Conservation (phyloP, 2,797 vertebrate genomes). For the Diplodus puntazzo region DNA sequence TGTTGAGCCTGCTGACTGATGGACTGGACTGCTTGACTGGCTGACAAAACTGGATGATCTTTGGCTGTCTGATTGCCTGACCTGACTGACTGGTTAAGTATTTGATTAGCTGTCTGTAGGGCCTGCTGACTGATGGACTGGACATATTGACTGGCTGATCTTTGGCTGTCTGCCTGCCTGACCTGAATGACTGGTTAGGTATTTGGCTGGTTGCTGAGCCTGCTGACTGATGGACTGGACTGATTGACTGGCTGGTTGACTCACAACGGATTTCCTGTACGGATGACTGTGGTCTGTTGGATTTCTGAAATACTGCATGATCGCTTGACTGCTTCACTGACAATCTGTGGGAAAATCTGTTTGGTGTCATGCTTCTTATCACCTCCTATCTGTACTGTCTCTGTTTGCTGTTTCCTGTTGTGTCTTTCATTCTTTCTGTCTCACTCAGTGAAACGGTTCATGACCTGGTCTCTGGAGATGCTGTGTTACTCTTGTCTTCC, state of each 20-base stretch:
- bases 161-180: no score
- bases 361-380: not conserved
- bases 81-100: no score
- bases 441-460: conserved; percentile 7
- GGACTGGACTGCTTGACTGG: conserved; percentile 7
- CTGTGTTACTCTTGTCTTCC: not conserved
- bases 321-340: conserved; percentile 24
- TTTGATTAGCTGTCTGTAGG: no score
- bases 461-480: conserved; percentile 8
- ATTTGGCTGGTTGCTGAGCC: no score
- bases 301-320: conserved; percentile 31
- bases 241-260: not conserved
- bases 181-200: no score
- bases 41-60: conserved; percentile 9
- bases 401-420: conserved; percentile 5
- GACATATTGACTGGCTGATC: no score
- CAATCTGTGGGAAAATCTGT: conserved; percentile 9
- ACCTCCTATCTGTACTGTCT: not conserved
- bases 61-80: not conserved
- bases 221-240: no score
- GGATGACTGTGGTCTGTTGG: not conserved
- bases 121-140: no score
- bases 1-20: not conserved
- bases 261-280: not conserved
- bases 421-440: not conserved